Conservation (phyloP, 2,797 vertebrate genomes). For the Pseudomugil tenellus region DNA sequence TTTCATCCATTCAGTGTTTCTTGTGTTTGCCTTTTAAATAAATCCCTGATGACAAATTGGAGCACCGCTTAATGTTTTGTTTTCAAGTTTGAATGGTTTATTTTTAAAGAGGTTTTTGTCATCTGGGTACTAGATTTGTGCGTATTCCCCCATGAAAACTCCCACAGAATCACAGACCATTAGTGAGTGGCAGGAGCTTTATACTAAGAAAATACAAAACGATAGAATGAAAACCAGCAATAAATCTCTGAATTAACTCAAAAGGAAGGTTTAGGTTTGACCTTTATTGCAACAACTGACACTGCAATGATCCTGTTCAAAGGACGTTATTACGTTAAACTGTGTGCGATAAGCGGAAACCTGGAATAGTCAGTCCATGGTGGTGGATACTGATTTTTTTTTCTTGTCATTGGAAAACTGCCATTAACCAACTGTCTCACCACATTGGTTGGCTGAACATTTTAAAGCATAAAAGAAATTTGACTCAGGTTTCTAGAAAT, state of each 20-base stretch:
- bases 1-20: slow-evolving; percentile 60
- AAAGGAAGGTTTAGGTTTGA: neutral
- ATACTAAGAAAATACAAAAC: slow-evolving; percentile 1
- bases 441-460: slow-evolving; percentile 15
- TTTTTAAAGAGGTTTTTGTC: slow-evolving; percentile 45
- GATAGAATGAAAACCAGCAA: neutral
- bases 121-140: slow-evolving; percentile 31
- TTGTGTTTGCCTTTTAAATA: slow-evolving; percentile 70
- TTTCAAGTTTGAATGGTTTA: slow-evolving; percentile 42
- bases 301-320: neutral
- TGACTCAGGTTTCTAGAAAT: neutral
- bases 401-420: slow-evolving; percentile 15
- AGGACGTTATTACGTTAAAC: neutral
- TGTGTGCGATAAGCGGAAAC: neutral
- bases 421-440: slow-evolving; percentile 10
- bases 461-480: slow-evolving; percentile 18
- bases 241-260: neutral
- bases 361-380: neutral
- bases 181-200: slow-evolving; percentile 1
- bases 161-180: slow-evolving; percentile 31
- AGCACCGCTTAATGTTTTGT: slow-evolving; percentile 43
- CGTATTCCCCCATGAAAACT: slow-evolving; percentile 44
- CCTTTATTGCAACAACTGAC: neutral
- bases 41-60: slow-evolving; percentile 68
- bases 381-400: neutral